Evolutionary conservation across 2,113 vertebrate genomes (phyloP), one percentile per base, ranked within the genome.

Genomic region (Eretmochelys imbricata): DNA sequence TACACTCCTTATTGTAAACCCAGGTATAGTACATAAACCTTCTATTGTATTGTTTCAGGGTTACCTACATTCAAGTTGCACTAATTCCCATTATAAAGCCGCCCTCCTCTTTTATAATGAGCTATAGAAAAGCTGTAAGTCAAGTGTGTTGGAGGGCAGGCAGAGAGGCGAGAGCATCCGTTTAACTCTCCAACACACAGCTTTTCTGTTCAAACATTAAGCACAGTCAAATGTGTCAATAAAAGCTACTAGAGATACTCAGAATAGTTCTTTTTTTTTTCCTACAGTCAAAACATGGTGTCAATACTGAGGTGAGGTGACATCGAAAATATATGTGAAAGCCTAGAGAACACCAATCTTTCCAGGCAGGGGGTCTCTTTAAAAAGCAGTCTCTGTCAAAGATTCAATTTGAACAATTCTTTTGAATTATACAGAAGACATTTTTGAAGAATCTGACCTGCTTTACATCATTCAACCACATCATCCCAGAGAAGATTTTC

Each of bases 301-400:
- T 96, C 96, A 98, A 96, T 97, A 96, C 69, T 88, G 91, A 96
- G 89, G 93, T 3, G 22, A 96, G 96, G 59, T 93, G 91, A 90
- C 94, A 93, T 97, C 93, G 98, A 97, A 96, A 98, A 97, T 97
- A 96, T 69, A 95, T 96, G 91, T 46, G 19, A 96, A 97, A 92
- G 65, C 25, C 50, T 95, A 1, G 12, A 93, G 89, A 98, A 94
- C 54, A 95, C 65, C 82, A 96, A 50, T 93, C 88, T 97, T 96
- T 93, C 87, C 83, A 95, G 86, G 93, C 25, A 93, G 55, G 65
- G 53, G 19, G n/a, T 55, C 75, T 95, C 89, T 97, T 95, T 95
- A 96, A 95, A 94, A 96, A 95, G n/a, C 51, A 93, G 5, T 87
- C 89, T 94, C 87, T 96, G 87, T 95, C 95, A 97, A 92, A 97